Percentiles rank a stretch among this genome's conserved stretches.
Conservation (phyloP, 2,888 invertebrate species). For the Synergus japonicus region DNA sequence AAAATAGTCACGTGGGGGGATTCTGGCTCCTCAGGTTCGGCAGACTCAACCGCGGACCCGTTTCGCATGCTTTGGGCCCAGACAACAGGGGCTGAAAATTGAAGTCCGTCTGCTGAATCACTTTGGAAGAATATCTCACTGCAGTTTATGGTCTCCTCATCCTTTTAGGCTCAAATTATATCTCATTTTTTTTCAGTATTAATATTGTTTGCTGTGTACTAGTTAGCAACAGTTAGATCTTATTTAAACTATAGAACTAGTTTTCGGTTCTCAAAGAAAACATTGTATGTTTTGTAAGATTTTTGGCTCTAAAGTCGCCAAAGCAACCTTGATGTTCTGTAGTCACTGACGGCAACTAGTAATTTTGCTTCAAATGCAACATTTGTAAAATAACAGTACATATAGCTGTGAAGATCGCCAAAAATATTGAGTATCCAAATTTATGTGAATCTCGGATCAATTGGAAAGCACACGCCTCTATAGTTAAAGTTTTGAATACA, state of each 20-base stretch:
- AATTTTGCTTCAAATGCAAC: neutral
- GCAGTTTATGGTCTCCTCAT: neutral
- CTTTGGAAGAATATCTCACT: slow-evolving; percentile 19
- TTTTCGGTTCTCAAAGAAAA: too few species aligned
- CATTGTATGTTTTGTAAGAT: too few species aligned
- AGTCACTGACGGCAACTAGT: neutral
- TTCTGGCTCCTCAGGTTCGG: slow-evolving; percentile 21
- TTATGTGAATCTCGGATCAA: neutral
- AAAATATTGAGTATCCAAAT: neutral
- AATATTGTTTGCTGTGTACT: too few species aligned
- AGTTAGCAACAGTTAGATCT: too few species aligned
- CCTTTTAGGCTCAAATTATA: neutral
- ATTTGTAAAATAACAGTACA: neutral
- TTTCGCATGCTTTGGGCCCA: slow-evolving; percentile 6
- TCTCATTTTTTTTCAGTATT: neutral
- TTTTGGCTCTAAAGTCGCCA: too few species aligned
- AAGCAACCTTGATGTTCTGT: neutral
- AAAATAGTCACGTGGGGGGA: neutral
- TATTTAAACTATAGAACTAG: too few species aligned
- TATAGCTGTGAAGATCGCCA: neutral
- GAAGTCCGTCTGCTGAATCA: slow-evolving; percentile 15
- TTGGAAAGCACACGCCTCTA: neutral
- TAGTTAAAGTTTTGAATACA: neutral
- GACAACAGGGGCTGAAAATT: neutral
- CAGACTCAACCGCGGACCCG: slow-evolving; percentile 5